Evolutionary conservation across 2,113 vertebrate species (phyloP).

Genomic region (Drymodes brunneopygia): DNA sequence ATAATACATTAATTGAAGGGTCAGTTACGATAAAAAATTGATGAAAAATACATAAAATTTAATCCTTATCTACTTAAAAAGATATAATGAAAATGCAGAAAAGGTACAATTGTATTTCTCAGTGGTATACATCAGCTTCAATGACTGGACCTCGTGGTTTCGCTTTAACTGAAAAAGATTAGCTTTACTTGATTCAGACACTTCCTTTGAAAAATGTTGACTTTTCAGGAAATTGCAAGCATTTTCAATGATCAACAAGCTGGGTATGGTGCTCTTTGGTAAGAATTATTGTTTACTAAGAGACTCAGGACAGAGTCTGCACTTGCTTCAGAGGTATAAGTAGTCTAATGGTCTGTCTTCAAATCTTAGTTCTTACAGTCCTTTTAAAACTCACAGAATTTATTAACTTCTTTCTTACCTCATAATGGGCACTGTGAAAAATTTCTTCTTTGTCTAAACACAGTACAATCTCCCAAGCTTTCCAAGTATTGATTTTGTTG

Average conservation of each 20-base stretch:
- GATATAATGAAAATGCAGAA: background rate
- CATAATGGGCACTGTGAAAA: background rate
- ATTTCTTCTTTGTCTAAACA: background rate
- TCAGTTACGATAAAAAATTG: background rate
- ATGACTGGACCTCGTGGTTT: background rate
- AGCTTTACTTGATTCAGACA: background rate
- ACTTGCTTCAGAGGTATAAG: background rate
- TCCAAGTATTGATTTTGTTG: constrained; percentile 28
- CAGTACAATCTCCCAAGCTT: background rate
- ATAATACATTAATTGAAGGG: background rate
- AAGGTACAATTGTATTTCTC: background rate
- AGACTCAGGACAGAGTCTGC: background rate
- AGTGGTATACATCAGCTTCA: background rate
- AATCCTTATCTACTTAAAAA: background rate
- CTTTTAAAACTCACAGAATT: background rate
- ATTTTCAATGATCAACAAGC: background rate
- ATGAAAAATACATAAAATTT: background rate
- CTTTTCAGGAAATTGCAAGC: background rate
- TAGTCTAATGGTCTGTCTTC: background rate
- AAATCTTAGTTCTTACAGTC: background rate
- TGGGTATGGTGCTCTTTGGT: background rate
- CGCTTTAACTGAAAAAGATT: background rate
- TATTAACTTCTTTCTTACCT: background rate
- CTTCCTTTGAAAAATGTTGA: background rate
- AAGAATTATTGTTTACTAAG: background rate